Conservation (phyloP, 2,888 invertebrate genomes). For the Eulithis prunata region DNA sequence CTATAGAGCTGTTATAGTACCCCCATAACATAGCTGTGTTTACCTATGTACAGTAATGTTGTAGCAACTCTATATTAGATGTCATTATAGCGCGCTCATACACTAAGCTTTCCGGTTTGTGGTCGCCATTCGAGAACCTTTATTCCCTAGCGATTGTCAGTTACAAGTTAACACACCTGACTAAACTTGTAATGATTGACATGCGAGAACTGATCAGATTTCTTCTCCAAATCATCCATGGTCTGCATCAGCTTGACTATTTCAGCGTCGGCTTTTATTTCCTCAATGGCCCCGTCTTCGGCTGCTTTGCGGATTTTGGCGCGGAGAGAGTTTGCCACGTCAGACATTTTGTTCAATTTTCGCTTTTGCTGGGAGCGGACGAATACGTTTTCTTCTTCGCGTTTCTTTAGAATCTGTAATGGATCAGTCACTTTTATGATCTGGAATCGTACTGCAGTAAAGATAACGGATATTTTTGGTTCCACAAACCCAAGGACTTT, state of each 20-base stretch:
- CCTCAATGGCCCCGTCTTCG: slow-evolving; percentile 86
- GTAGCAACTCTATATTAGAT: too few species aligned
- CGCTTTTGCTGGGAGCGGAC: slow-evolving; percentile 92
- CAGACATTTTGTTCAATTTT: slow-evolving; percentile 90
- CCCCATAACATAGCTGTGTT: too few species aligned
- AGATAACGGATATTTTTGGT: too few species aligned
- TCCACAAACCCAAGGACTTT: too few species aligned
- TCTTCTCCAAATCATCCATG: slow-evolving; percentile 88
- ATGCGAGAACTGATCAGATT: slow-evolving; percentile 86
- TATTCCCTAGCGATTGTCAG: not conserved
- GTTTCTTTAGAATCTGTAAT: slow-evolving; percentile 88
- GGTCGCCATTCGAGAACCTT: too few species aligned
- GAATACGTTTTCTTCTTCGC: slow-evolving; percentile 94
- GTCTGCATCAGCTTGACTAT: slow-evolving; percentile 87
- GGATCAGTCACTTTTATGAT: not conserved
- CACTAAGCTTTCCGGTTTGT: too few species aligned
- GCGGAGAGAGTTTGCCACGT: slow-evolving; percentile 87
- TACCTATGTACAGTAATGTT: too few species aligned
- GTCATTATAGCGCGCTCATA: too few species aligned
- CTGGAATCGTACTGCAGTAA: too few species aligned
- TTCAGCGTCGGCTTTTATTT: slow-evolving; percentile 87
- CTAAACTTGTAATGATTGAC: slow-evolving; percentile 86
- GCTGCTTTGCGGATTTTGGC: slow-evolving; percentile 87
- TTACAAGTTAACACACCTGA: slow-evolving; percentile 53
- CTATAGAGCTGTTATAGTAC: too few species aligned